Base-by-base conservation (phyloP, 2,113 vertebrate genomes). In the Colistium nudipinnis region DNA sequence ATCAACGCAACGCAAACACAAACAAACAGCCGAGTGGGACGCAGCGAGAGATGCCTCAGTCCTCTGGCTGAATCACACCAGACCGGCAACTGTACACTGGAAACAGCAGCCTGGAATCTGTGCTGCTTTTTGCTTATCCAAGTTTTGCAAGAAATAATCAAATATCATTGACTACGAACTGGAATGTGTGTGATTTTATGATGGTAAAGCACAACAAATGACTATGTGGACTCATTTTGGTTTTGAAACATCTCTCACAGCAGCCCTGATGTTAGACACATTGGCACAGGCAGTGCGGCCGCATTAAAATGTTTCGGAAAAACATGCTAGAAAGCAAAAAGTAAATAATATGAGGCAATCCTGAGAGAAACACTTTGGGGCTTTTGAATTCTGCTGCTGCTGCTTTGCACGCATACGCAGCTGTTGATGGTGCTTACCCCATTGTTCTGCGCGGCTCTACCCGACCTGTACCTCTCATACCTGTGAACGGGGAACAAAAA, bases 391-490 rank as follows among this genome's bases (percentile, higher is more conserved):
- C 19, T 56, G 33, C 45, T 47, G 33, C 45, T 47, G 1, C 20
- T 45, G 43, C 20, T 43, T 54, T 36, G 28, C 13, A 63, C 2
- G 6, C 47, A 38, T 12, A 24, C n/a, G 49, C 12, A 43, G 13
- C 5, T 31, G 27, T 48, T 54, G 55, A 48, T 48, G 35, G 48
- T 45, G 94, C 97, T 96, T 88, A 98, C 98, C 82, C 96, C 96
- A 4, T 96, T 97, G 85, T 94, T 97, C 78, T 96, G 96, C 13
- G 90, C 90, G 0, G 94, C 90, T 74, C 95, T 94, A 35, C 97
- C 95, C 0, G 93, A 92, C 75, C 98, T 89, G 91, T 96, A 99
- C 57, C 96, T 91, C 74, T 99, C 97, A 24, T 98, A 99, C 88
- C 98, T 99, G 89, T 20, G 19, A 82, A 68, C 6, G 57, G 24